A percentile compares a stretch with the other conserved stretches of the same genome.
phyloP scores from a whole-genome alignment of 2,797 vertebrate species.

The Chaunax sp. region DNA sequence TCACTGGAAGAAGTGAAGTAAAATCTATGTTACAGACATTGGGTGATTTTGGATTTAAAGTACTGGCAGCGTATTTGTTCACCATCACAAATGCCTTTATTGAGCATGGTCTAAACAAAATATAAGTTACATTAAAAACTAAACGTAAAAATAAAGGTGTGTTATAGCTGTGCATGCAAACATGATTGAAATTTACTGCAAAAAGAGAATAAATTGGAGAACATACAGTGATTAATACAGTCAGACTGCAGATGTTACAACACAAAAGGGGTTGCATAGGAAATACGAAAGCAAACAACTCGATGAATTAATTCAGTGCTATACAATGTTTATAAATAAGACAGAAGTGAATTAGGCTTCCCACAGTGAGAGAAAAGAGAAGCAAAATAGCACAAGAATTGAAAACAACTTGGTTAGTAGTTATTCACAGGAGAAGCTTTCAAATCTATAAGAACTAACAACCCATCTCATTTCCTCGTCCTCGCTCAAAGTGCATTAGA shows the following conservation, averaged over 20 bases:
- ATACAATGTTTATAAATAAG: constrained; percentile 36
- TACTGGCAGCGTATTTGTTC: constrained; percentile 5
- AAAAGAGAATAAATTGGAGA: constrained; percentile 29
- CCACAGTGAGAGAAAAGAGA: constrained; percentile 44
- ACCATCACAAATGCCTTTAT: constrained; percentile 81
- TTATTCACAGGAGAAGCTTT: constrained; percentile 63
- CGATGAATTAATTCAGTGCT: constrained; percentile 6
- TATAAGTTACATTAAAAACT: constrained; percentile 70
- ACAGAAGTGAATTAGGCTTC: constrained; percentile 42
- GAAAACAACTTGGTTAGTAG: constrained; percentile 47
- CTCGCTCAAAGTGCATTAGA: constrained; percentile 58
- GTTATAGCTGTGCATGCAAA: constrained; percentile 71
- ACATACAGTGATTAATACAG: constrained; percentile 47
- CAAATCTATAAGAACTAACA: constrained; percentile 20
- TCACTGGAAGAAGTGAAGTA: too few species aligned
- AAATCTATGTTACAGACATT: too few species aligned
- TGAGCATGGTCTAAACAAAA: constrained; percentile 76
- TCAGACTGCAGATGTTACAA: constrained; percentile 47
- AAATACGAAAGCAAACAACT: constrained; percentile 51
- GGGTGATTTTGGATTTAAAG: neutral
- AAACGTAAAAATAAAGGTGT: constrained; percentile 62
- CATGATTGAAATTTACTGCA: constrained; percentile 48
- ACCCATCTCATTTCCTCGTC: constrained; percentile 21
- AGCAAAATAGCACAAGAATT: constrained; percentile 32
- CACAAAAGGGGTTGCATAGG: constrained; percentile 70